These are phyloP conservation scores for Lagria hirta DNA, from an alignment of 2,888 invertebrate species.

Conservation along the genomic window DNA sequence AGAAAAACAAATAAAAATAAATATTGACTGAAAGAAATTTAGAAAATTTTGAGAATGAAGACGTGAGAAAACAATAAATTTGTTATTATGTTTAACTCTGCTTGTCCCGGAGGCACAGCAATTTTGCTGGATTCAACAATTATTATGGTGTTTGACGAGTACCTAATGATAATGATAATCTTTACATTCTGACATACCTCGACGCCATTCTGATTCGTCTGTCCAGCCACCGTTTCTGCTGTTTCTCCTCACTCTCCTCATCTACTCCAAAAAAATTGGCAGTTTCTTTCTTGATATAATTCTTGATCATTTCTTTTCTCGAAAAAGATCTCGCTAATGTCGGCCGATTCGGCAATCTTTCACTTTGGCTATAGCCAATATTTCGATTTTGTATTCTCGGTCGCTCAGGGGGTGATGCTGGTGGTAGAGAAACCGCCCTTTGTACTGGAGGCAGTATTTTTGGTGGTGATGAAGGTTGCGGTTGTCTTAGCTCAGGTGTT, in stretches of 20 bases:
- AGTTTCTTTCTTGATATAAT: slow-evolving; percentile 77
- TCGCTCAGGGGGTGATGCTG: slow-evolving; percentile 39
- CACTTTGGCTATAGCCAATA: slow-evolving; percentile 50
- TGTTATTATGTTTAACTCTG: too few species aligned
- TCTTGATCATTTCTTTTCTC: slow-evolving; percentile 55
- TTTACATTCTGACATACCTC: too few species aligned
- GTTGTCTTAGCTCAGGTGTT: slow-evolving; percentile 17
- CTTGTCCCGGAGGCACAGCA: too few species aligned
- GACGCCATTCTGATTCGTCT: slow-evolving; percentile 76
- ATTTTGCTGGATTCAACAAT: too few species aligned
- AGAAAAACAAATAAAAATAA: too few species aligned
- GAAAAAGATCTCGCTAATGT: slow-evolving; percentile 52
- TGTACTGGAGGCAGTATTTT: slow-evolving; percentile 34
- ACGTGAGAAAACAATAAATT: too few species aligned
- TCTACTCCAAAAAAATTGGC: slow-evolving; percentile 85
- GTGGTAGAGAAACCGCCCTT: slow-evolving; percentile 43
- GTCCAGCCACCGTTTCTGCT: slow-evolving; percentile 77
- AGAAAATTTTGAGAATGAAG: too few species aligned
- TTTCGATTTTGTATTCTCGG: slow-evolving; percentile 28
- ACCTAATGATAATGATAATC: too few species aligned
- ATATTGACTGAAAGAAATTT: too few species aligned
- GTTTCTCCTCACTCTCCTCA: slow-evolving; percentile 72
- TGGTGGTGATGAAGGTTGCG: slow-evolving; percentile 30
- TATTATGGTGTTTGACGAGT: too few species aligned
- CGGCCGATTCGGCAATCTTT: slow-evolving; percentile 48